These are phyloP conservation scores for Enteromius afrohamiltoni DNA, from an alignment of 2,797 vertebrate species.

Conservation along the genomic window DNA sequence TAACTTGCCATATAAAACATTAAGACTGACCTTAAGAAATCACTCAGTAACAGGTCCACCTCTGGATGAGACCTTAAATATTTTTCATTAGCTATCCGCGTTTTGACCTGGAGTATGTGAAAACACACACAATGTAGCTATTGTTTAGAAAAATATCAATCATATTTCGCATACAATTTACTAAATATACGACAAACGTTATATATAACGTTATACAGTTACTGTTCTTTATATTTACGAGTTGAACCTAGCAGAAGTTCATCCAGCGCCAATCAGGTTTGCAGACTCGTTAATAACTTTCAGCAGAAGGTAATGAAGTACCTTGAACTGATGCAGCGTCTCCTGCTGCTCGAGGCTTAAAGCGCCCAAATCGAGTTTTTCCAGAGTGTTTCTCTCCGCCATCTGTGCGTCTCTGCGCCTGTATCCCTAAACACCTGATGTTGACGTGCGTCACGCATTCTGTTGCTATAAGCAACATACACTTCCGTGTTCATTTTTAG, in stretches of 20 bases:
- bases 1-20: neutral
- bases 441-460: constrained; percentile 25
- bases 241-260: neutral
- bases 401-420: constrained; percentile 54
- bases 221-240: neutral
- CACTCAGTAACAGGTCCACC: constrained; percentile 71
- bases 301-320: constrained; percentile 24
- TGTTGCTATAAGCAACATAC: neutral
- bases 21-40: constrained; percentile 74
- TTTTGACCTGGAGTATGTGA: constrained; percentile 70
- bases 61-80: constrained; percentile 79
- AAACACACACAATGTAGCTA: neutral
- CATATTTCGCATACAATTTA: neutral
- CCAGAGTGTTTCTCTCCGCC: constrained; percentile 53
- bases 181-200: neutral
- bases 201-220: neutral
- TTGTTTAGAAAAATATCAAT: neutral
- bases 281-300: neutral
- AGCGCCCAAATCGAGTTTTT: constrained; percentile 60
- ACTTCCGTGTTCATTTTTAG: neutral
- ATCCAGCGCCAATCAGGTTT: neutral
- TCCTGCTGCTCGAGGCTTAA: constrained; percentile 75
- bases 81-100: constrained; percentile 76
- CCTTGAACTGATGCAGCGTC: constrained; percentile 77
- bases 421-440: constrained; percentile 54